These are phyloP conservation scores for Mechanitis messenoides DNA, from an alignment of 2,888 invertebrate genomes.

Conservation along the genomic window DNA sequence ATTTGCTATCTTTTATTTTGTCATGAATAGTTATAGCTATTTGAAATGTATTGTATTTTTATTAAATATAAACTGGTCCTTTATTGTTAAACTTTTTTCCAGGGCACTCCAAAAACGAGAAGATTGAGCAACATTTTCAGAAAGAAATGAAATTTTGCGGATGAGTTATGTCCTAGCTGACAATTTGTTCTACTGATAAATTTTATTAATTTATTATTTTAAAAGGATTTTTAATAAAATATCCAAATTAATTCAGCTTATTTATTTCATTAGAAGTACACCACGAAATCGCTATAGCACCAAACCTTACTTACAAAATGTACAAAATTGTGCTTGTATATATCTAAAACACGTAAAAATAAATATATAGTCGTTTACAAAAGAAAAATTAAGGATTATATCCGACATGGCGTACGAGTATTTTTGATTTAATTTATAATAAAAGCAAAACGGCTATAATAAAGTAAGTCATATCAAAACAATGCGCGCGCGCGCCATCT, in stretches of 20 bases:
- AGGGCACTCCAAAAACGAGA: conserved; percentile 71
- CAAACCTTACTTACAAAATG: conserved; percentile 74
- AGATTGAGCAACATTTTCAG: conserved; percentile 72
- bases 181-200: conserved; percentile 21
- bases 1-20: no score
- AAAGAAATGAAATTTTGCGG: conserved; percentile 38
- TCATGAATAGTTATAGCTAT: no score
- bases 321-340: conserved; percentile 71
- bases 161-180: conserved; percentile 10
- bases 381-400: conserved; percentile 13
- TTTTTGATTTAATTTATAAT: neutral
- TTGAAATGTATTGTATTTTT: no score
- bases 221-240: conserved; percentile 26
- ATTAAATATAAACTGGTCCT: no score
- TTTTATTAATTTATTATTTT: conserved; percentile 32
- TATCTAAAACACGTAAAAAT: conserved; percentile 31
- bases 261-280: conserved; percentile 45
- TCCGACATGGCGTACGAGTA: neutral
- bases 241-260: conserved; percentile 36
- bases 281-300: conserved; percentile 70
- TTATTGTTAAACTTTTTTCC: conserved; percentile 35
- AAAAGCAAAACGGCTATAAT: neutral
- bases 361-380: conserved; percentile 21
- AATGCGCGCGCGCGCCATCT: no score
- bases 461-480: no score